Percentiles rank a stretch among this genome's conserved stretches.
phyloP scores from a whole-genome alignment of 2,888 invertebrate genomes.

The Corbicula japonica region DNA sequence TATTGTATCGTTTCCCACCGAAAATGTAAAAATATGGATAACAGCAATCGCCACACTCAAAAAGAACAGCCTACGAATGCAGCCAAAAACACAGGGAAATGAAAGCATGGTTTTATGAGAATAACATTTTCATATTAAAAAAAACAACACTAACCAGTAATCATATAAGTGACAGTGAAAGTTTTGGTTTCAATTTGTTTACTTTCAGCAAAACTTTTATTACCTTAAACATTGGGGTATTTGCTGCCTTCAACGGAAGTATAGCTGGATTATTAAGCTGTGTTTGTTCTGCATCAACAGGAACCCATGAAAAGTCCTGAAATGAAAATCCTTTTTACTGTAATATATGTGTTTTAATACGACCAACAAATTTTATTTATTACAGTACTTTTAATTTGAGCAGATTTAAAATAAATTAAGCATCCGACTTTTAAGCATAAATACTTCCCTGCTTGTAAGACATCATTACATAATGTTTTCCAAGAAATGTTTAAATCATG shows the following conservation, averaged over 20 bases:
- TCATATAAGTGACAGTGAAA: too few species aligned
- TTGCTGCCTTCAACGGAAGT: slow-evolving; percentile 78
- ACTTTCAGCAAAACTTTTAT: background rate
- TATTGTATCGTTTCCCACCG: too few species aligned
- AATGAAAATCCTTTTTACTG: background rate
- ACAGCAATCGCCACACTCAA: background rate
- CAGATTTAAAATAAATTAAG: too few species aligned
- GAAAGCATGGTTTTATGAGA: background rate
- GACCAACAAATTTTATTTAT: too few species aligned
- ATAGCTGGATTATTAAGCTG: slow-evolving; percentile 72
- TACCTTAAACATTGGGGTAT: slow-evolving; percentile 53
- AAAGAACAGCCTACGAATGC: background rate
- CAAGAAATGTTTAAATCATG: too few species aligned
- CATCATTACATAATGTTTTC: too few species aligned
- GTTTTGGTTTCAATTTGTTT: too few species aligned
- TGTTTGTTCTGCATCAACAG: slow-evolving; percentile 78
- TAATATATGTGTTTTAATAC: too few species aligned
- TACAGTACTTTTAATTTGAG: too few species aligned
- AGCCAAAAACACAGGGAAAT: background rate
- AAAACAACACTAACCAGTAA: background rate
- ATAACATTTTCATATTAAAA: background rate
- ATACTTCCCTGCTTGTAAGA: too few species aligned
- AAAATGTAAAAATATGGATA: background rate
- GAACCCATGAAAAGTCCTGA: slow-evolving; percentile 82
- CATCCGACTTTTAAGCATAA: too few species aligned